Conservation (phyloP, 2,113 vertebrate genomes). For the Sceloporus tristichus region DNA sequence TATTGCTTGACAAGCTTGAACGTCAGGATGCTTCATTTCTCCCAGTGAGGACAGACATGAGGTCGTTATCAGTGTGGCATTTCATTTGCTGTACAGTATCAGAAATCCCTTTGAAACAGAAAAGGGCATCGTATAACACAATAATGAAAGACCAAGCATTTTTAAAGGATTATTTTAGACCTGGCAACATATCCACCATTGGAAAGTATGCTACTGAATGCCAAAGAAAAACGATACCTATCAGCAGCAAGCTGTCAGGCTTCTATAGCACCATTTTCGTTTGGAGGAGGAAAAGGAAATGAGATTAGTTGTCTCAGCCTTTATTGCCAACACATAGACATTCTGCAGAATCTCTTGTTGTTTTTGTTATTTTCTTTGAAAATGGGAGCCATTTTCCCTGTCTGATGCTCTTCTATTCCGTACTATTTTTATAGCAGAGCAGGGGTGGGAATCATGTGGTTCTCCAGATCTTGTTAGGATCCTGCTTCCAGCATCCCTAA, state of each 20-base stretch:
- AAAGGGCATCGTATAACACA: background rate
- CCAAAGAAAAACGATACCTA: background rate
- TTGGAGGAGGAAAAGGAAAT: constrained; percentile 23
- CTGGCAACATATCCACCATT: background rate
- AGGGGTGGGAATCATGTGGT: too few relatives aligned
- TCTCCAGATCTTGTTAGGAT: too few relatives aligned
- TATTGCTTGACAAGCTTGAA: background rate
- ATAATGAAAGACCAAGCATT: constrained; percentile 17
- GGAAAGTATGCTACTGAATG: background rate
- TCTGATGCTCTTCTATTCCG: background rate
- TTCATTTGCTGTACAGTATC: background rate
- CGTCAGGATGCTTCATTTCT: constrained; percentile 4
- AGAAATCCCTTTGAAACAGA: constrained; percentile 10
- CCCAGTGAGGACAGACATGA: background rate
- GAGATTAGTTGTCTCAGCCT: background rate
- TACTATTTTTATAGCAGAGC: background rate
- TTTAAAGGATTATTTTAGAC: constrained; percentile 24
- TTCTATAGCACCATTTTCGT: background rate
- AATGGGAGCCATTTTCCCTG: constrained; percentile 14
- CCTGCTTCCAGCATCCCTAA: too few relatives aligned
- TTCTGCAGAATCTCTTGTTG: background rate
- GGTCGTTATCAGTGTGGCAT: background rate
- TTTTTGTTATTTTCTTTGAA: background rate
- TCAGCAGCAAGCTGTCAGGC: background rate
- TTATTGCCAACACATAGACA: background rate